Conservation (phyloP, 2,888 invertebrate genomes). For the Erynnis tages region DNA sequence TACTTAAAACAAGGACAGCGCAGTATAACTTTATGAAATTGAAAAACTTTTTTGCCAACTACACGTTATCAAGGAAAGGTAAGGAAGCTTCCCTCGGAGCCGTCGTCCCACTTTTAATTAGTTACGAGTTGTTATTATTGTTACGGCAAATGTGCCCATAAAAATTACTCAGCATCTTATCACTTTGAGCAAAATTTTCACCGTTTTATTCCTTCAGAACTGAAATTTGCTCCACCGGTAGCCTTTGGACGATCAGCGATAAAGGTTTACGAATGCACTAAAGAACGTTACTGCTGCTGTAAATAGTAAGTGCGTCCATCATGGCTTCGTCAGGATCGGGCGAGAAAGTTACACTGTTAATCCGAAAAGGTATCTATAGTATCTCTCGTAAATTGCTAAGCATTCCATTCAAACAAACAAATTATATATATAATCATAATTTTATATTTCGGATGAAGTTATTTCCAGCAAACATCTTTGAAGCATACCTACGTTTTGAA, state of each 20-base stretch:
- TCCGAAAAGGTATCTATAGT: too few species aligned
- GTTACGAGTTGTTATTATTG: conserved; percentile 75
- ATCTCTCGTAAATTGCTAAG: too few species aligned
- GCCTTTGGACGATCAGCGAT: not conserved
- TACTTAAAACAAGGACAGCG: conserved; percentile 5
- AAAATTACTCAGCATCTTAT: conserved; percentile 65
- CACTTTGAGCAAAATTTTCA: conserved; percentile 49
- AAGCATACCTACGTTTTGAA: too few species aligned
- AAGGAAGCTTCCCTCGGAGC: conserved; percentile 55
- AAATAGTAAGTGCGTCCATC: too few species aligned
- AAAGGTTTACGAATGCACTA: too few species aligned
- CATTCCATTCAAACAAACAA: too few species aligned
- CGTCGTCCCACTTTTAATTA: conserved; percentile 72
- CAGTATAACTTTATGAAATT: conserved; percentile 17
- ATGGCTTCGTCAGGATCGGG: too few species aligned
- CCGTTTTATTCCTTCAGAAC: conserved; percentile 21
- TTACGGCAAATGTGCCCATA: conserved; percentile 63
- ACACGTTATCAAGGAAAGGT: conserved; percentile 55
- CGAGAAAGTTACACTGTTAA: too few species aligned
- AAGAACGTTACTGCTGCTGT: too few species aligned
- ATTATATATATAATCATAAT: too few species aligned
- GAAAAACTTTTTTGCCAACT: conserved; percentile 45
- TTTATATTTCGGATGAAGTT: too few species aligned
- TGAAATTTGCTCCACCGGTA: conserved; percentile 4
- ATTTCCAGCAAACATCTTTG: too few species aligned